phyloP scores from a whole-genome alignment of 2,113 vertebrate genomes.

The Deroptyus accipitrinus region DNA sequence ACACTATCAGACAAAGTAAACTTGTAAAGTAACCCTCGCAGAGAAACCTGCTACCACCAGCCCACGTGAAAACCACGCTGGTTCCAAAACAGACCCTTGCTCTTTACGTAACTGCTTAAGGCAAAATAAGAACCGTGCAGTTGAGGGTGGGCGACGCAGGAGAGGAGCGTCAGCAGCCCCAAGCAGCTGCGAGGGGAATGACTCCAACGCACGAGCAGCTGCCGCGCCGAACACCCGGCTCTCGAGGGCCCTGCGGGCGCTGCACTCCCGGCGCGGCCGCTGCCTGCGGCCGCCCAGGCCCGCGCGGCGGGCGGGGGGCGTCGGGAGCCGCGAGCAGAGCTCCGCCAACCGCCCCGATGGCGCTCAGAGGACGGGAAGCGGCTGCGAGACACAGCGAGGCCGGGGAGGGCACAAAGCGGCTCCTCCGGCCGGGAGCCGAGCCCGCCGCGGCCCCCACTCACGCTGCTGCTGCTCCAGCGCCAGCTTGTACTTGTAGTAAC shows the following conservation, averaged over 20 bases:
- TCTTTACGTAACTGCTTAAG: rapidly evolving
- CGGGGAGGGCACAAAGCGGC: not conserved
- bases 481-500: constrained; percentile 97
- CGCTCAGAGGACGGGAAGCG: not conserved
- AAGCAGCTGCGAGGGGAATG: rapidly evolving
- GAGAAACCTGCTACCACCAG: not conserved
- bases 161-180: not conserved
- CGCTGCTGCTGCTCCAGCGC: constrained; percentile 92
- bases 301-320: not conserved
- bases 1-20: constrained; percentile 69
- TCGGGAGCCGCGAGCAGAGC: not conserved
- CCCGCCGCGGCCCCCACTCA: constrained; percentile 61
- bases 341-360: not conserved
- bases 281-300: not conserved
- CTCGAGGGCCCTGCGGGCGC: not conserved
- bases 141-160: rapidly evolving
- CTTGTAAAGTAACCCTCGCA: not conserved
- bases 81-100: rapidly evolving
- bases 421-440: not conserved
- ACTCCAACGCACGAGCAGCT: not conserved
- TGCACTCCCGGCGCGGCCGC: not conserved
- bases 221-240: rapidly evolving
- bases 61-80: rapidly evolving
- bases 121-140: rapidly evolving
- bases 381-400: not conserved